These are phyloP conservation scores for Cherax destructor DNA, from an alignment of 1,140 invertebrate genomes.

Conservation along the genomic window DNA sequence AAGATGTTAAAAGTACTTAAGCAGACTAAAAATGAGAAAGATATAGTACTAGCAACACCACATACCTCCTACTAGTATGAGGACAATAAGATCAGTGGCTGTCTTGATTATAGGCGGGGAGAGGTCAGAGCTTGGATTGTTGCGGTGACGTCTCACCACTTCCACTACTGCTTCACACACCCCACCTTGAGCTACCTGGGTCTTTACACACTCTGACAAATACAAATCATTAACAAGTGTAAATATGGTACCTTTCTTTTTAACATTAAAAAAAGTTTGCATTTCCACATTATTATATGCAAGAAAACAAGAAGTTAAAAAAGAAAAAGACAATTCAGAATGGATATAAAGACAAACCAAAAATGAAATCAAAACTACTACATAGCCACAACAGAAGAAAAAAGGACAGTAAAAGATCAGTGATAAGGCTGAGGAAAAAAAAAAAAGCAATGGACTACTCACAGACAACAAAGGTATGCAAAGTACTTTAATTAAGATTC, in stretches of 20 bases:
- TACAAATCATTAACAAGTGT: not conserved
- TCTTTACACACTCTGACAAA: slow-evolving; percentile 84
- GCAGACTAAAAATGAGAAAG: not conserved
- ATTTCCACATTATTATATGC: no score
- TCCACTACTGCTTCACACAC: slow-evolving; percentile 84
- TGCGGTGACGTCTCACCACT: slow-evolving; percentile 84
- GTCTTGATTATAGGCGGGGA: slow-evolving; percentile 86
- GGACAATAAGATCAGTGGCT: slow-evolving; percentile 89
- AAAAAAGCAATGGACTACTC: no score
- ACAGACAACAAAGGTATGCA: no score
- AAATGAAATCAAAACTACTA: no score
- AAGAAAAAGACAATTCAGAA: no score
- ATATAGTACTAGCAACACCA: not conserved
- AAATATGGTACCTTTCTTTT: not conserved
- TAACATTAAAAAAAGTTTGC: no score
- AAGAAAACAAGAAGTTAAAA: no score
- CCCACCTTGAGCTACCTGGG: slow-evolving; percentile 83
- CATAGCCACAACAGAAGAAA: no score
- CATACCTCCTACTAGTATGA: slow-evolving; percentile 89
- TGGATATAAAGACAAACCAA: no score
- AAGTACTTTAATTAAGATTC: no score
- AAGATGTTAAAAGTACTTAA: not conserved
- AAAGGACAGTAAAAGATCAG: no score
- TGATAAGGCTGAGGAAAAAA: no score
- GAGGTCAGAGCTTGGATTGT: slow-evolving; percentile 81